These are phyloP conservation scores for Thalassoma bifasciatum DNA, from an alignment of 2,113 vertebrate species.

Conservation along the genomic window DNA sequence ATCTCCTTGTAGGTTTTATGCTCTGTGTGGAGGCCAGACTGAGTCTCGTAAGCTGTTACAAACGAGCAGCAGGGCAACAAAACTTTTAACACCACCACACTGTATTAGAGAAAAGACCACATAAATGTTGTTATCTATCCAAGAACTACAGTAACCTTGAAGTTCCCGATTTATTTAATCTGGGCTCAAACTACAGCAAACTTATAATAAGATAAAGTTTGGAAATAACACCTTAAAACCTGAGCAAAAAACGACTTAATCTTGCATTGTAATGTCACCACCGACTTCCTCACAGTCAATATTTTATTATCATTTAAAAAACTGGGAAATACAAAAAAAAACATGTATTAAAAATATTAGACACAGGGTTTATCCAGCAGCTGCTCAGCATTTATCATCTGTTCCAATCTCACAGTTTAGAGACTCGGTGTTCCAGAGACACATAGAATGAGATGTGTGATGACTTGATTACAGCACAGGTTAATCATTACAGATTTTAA, in stretches of 20 bases:
- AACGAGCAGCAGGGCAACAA: slow-evolving; percentile 39
- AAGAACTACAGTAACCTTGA: not conserved
- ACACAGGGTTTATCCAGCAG: slow-evolving; percentile 4
- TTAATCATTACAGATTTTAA: slow-evolving; percentile 15
- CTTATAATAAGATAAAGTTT: too few species aligned
- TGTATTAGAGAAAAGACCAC: not conserved
- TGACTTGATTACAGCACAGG: slow-evolving; percentile 5
- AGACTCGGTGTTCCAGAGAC: slow-evolving; percentile 19
- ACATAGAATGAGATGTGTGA: slow-evolving; percentile 1
- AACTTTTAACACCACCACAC: slow-evolving; percentile 14
- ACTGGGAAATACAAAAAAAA: not conserved
- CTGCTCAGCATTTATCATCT: slow-evolving; percentile 25
- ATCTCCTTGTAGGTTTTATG: slow-evolving; percentile 8
- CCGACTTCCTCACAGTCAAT: not conserved
- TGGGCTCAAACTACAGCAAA: too few species aligned
- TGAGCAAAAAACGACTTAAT: not conserved
- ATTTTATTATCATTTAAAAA: not conserved
- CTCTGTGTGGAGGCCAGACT: slow-evolving; percentile 5
- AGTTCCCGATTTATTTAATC: too few species aligned
- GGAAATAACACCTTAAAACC: not conserved
- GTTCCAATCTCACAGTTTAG: slow-evolving; percentile 28
- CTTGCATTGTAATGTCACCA: not conserved
- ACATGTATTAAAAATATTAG: not conserved
- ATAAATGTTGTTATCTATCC: not conserved
- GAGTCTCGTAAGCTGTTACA: slow-evolving; percentile 49